Conservation (phyloP, 2,113 vertebrate species). For the Solea solea region DNA sequence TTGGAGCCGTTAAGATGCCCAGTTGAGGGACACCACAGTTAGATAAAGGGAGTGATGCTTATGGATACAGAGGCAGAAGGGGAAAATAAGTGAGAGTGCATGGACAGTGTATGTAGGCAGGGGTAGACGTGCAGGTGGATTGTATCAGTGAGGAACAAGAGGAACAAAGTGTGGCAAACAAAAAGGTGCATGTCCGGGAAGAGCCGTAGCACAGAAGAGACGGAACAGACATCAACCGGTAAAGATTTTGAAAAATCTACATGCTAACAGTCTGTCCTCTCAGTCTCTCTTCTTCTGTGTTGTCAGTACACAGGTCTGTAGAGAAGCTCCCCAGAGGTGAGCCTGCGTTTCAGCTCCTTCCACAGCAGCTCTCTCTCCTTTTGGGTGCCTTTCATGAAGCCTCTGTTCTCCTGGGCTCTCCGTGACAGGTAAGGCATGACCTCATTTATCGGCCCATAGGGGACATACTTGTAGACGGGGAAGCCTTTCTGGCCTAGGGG, state of each 20-base stretch:
- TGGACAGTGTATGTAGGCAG: background rate
- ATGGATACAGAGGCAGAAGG: slow-evolving; percentile 37
- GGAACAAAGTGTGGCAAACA: slow-evolving; percentile 6
- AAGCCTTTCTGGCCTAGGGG: slow-evolving; percentile 89
- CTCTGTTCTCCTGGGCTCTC: slow-evolving; percentile 91
- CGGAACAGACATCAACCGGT: slow-evolving; percentile 36
- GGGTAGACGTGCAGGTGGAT: background rate
- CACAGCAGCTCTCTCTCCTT: slow-evolving; percentile 87
- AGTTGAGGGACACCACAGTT: slow-evolving; percentile 67
- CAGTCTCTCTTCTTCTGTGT: slow-evolving; percentile 36
- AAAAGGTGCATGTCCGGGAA: slow-evolving; percentile 12
- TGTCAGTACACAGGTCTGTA: slow-evolving; percentile 70
- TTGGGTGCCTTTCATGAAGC: slow-evolving; percentile 85
- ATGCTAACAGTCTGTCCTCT: slow-evolving; percentile 18
- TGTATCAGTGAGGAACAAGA: background rate
- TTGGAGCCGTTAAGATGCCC: slow-evolving; percentile 73
- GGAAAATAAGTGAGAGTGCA: slow-evolving; percentile 9
- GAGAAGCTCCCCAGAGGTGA: slow-evolving; percentile 80
- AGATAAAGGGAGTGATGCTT: slow-evolving; percentile 55
- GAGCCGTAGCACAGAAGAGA: background rate
- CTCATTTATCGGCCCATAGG: slow-evolving; percentile 89
- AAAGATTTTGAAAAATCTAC: slow-evolving; percentile 3
- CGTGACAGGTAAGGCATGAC: slow-evolving; percentile 94
- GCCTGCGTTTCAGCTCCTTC: slow-evolving; percentile 85
- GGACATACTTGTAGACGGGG: slow-evolving; percentile 93